Evolutionary conservation across 2,797 vertebrate species (phyloP).

Genomic region (Paedocypris micromegethes): DNA sequence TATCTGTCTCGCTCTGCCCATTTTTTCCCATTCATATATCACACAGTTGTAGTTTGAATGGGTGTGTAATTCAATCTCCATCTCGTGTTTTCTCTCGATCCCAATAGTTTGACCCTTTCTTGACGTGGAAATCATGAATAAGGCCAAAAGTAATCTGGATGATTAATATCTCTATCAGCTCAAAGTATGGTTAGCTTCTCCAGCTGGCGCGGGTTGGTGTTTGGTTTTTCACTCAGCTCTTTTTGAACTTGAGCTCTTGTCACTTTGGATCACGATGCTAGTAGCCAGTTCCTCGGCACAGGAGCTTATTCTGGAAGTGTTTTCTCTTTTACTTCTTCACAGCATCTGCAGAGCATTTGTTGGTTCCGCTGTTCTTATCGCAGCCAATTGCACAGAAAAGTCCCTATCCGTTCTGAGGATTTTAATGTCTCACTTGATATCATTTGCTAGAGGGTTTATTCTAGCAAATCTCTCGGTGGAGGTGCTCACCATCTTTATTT

Average conservation of each 20-base stretch:
- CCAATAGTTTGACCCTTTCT: neutral
- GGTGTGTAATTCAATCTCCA: no score
- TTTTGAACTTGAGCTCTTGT: constrained; percentile 33
- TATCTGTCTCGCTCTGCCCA: no score
- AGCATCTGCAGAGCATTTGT: constrained; percentile 58
- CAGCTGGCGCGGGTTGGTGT: constrained; percentile 60
- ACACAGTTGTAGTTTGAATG: no score
- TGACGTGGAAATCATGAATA: constrained; percentile 31
- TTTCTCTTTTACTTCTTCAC: constrained; percentile 21
- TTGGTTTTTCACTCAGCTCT: constrained; percentile 55
- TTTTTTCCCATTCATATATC: no score
- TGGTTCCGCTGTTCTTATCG: constrained; percentile 32
- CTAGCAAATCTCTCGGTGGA: constrained; percentile 46
- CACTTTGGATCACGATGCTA: constrained; percentile 46
- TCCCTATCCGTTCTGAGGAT: constrained; percentile 49
- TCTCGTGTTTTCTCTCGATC: neutral
- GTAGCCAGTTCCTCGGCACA: constrained; percentile 12
- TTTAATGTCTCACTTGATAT: constrained; percentile 57
- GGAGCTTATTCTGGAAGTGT: constrained; percentile 27
- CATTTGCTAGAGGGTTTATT: constrained; percentile 45
- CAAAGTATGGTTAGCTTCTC: constrained; percentile 47
- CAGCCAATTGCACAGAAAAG: constrained; percentile 49
- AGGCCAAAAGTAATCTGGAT: constrained; percentile 23
- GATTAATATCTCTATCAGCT: constrained; percentile 39
- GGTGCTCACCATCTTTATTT: constrained; percentile 44